Evolutionary conservation across 2,888 invertebrate species (phyloP), one percentile per base, ranked within the genome.

Genomic region (Pasiphila rectangulata): DNA sequence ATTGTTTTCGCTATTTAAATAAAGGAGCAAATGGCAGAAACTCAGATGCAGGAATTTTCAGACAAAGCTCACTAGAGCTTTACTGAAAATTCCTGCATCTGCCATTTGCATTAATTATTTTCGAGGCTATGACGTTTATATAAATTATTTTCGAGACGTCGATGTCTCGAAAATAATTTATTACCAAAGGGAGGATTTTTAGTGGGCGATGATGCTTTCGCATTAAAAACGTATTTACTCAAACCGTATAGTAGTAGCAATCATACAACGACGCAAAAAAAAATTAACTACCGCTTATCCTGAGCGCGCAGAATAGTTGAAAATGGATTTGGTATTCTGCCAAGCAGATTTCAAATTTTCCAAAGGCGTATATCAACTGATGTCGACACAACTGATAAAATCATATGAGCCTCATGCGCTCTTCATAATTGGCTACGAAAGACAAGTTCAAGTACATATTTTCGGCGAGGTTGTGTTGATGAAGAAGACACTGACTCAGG

Each of bases 261-360:
- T 40, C 30, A 23, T 29, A 40, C 46, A 21, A 42, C 32, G 37
- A 37, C 42, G 16, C 37, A 37, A 34, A 38, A 47, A 47, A 47
- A 47, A 42, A 47, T 24, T 42, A 47, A 48, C 38, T 48, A 42
- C 38, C 25, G 48, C 38, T 37, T 48, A 20, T 48, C 48, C 34
- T 43, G 43, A 36, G 36, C 43, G 29, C 29, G 43, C 36, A 37
- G 50, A 9, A 42, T 51, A 39, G 50, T 50, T 24, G 37, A 45
- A 21, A 40, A 30, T 40, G 39, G 30, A 25, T 47, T 47, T 15
- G 46, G 48, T 39, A 48, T 48, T 35, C 39, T 46, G 35, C 46
- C 51, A 42, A 35, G 35, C 46, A 39, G 51, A 10, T 51, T 51
- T 24, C 38, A 46, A 25, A 39, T 51, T 51, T 46, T 51, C 27